phyloP scores from a whole-genome alignment of 2,797 vertebrate genomes.

The Botia almorhae region DNA sequence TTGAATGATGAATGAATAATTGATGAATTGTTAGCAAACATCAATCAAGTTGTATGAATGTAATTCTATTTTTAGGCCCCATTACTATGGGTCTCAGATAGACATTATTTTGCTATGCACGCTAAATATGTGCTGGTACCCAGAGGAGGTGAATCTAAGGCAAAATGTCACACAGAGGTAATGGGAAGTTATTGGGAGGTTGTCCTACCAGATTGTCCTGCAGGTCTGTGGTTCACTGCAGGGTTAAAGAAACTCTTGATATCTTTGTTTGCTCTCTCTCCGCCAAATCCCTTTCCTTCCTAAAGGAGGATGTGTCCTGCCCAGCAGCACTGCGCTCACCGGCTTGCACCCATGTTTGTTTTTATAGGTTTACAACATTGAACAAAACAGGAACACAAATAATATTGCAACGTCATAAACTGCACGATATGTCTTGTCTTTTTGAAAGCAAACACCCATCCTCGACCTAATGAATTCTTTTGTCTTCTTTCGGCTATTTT shows the following conservation, averaged over 20 bases:
- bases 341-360: conserved; percentile 84
- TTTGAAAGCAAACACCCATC: conserved; percentile 65
- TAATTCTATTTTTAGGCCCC: neutral
- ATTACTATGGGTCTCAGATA: neutral
- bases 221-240: conserved; percentile 85
- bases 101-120: conserved; percentile 13
- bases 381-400: conserved; percentile 79
- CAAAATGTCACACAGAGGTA: conserved; percentile 83
- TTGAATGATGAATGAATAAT: too few species aligned
- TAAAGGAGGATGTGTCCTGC: conserved; percentile 85
- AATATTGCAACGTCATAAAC: conserved; percentile 78
- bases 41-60: too few species aligned
- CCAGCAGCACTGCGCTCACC: conserved; percentile 70
- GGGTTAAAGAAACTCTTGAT: conserved; percentile 84
- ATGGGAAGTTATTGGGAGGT: conserved; percentile 85
- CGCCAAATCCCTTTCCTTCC: conserved; percentile 88
- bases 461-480: conserved; percentile 70
- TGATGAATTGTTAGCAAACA: too few species aligned
- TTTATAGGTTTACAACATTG: conserved; percentile 85
- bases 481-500: conserved; percentile 71
- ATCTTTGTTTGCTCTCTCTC: conserved; percentile 85
- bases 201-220: conserved; percentile 70
- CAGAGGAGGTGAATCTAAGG: conserved; percentile 64
- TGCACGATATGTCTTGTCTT: conserved; percentile 55
- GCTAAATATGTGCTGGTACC: conserved; percentile 51